phyloP scores from a whole-genome alignment of 1,140 invertebrate species.

The Theocolax elegans region DNA sequence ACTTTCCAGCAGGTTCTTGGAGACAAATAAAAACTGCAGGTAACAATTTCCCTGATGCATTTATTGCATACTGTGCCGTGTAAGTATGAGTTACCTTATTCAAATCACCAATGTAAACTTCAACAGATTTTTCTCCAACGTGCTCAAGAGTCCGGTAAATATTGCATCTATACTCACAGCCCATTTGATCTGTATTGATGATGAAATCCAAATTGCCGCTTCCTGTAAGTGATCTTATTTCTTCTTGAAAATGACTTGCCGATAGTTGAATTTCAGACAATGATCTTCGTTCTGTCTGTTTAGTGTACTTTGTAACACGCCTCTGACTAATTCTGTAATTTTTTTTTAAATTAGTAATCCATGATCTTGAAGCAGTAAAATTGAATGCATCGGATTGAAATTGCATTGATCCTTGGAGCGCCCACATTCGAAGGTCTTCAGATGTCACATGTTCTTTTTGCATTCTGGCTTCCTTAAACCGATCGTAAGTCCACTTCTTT shows the following conservation, averaged over 20 bases:
- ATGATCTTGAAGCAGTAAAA: constrained; percentile 42
- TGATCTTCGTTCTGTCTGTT: constrained; percentile 42
- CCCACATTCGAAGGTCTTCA: constrained; percentile 43
- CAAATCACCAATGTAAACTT: neutral
- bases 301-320: constrained; percentile 46
- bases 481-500: constrained; percentile 29
- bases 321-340: constrained; percentile 41
- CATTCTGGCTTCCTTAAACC: constrained; percentile 30
- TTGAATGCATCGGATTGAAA: constrained; percentile 18
- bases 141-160: neutral
- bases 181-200: constrained; percentile 38
- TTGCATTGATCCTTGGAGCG: constrained; percentile 37
- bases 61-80: neutral
- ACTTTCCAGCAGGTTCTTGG: constrained; percentile 2
- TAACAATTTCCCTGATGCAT: neutral
- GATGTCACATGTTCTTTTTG: constrained; percentile 39
- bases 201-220: neutral
- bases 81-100: constrained; percentile 6
- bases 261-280: constrained; percentile 19
- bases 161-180: too few species aligned
- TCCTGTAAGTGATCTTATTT: too few species aligned
- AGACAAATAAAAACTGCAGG: constrained; percentile 13
- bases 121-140: neutral
- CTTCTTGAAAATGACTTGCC: neutral
- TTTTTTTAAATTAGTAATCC: constrained; percentile 45